phyloP scores from a whole-genome alignment of 2,113 vertebrate species.

The Lophius piscatorius region DNA sequence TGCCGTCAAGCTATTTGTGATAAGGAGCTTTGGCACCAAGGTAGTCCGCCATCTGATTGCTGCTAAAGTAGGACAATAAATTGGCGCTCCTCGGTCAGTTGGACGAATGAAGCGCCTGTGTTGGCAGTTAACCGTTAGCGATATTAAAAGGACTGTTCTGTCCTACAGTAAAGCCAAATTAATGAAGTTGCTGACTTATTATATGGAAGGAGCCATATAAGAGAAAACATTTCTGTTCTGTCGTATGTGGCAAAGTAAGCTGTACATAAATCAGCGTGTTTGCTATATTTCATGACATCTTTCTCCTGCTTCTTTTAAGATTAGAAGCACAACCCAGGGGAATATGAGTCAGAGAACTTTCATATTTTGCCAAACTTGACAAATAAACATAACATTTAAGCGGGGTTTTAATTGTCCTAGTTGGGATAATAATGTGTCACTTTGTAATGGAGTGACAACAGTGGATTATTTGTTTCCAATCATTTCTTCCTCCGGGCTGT shows the following conservation, averaged over 20 bases:
- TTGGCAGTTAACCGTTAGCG: conserved; percentile 28
- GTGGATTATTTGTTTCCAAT: conserved; percentile 12
- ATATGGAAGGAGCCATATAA: not conserved
- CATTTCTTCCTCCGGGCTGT: not conserved
- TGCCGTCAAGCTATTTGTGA: conserved; percentile 53
- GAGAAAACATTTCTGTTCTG: conserved; percentile 11
- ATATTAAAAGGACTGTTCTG: conserved; percentile 5
- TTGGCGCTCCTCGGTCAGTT: conserved; percentile 46
- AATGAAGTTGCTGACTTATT: conserved; percentile 10
- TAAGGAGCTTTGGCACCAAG: conserved; percentile 36
- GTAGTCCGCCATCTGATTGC: conserved; percentile 36
- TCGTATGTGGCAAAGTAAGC: conserved; percentile 17
- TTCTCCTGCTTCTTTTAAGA: conserved; percentile 38
- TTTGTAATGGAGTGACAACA: no score
- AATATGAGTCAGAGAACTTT: conserved; percentile 37
- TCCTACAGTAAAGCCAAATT: conserved; percentile 7
- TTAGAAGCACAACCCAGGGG: conserved; percentile 25
- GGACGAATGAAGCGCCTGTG: conserved; percentile 12
- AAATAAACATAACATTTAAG: no score
- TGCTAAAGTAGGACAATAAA: conserved; percentile 47
- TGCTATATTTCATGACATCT: conserved; percentile 24
- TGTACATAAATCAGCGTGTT: conserved; percentile 41
- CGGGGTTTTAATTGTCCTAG: no score
- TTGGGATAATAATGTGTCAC: no score
- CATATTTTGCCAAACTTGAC: no score